phyloP scores from a whole-genome alignment of 2,888 invertebrate genomes.

The Drosophila recens region DNA sequence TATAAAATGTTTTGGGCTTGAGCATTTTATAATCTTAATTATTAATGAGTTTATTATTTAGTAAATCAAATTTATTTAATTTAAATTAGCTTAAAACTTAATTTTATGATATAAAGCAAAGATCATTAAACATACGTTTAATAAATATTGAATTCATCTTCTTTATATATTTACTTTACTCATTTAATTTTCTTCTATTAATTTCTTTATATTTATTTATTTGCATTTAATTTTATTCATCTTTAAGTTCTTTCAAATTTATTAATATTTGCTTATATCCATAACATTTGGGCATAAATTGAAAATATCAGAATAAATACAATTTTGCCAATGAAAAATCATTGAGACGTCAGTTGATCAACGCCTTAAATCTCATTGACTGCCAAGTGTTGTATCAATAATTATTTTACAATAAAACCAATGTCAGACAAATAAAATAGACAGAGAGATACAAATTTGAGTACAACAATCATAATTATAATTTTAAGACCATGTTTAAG shows the following conservation, averaged over 20 bases:
- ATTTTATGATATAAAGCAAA: too few relatives aligned
- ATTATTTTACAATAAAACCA: conserved; percentile 72
- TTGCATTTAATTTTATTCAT: background rate
- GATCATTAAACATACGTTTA: background rate
- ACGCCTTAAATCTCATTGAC: conserved; percentile 61
- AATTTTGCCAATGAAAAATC: conserved; percentile 51
- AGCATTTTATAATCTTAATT: too few relatives aligned
- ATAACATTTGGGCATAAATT: background rate
- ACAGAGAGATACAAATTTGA: conserved; percentile 30
- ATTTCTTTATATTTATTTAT: too few relatives aligned
- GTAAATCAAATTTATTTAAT: too few relatives aligned
- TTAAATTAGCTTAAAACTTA: too few relatives aligned
- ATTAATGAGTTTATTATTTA: too few relatives aligned
- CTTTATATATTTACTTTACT: background rate
- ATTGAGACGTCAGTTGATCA: conserved; percentile 69
- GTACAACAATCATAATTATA: conserved; percentile 74
- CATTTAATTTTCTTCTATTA: background rate
- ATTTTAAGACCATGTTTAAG: conserved; percentile 60
- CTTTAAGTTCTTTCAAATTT: background rate
- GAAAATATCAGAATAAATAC: conserved; percentile 5
- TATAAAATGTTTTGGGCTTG: background rate
- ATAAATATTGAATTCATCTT: background rate
- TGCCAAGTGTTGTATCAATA: conserved; percentile 68
- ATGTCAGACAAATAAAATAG: conserved; percentile 60
- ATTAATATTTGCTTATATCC: background rate